Evolutionary conservation across 2,888 invertebrate species (phyloP), one percentile per base, ranked within the genome.

Genomic region (Philhelius pedissequus): DNA sequence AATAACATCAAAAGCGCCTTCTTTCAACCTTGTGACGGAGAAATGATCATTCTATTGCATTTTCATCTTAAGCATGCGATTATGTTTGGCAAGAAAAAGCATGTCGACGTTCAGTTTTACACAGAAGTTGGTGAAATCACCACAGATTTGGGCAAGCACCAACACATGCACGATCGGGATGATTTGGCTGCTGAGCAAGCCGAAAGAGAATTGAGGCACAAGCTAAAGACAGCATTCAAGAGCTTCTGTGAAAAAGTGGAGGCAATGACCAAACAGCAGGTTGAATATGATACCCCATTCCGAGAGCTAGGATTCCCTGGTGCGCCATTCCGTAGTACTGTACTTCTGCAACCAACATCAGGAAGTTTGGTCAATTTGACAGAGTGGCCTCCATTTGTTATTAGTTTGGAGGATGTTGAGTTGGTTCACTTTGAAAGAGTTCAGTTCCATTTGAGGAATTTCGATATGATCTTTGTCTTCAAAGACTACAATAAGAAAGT

Each of bases 111-210:
- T 5, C 99, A 99, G 91, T 99, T 99, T 92, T 99, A 99, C 91
- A 99, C 99, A 0, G 99, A 99, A 92, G 99, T 99, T 69, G 99
- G 99, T 88, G 99, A 99, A 92, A 99, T 99, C 78, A 99, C 99
- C 0, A 99, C 99, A 0, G 99, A 99, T 93, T 93, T 99, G 88
- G 99, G 99, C 52, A 99, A 99, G 92, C 99, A 99, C 91, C 99
- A 99, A 91, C 99, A 99, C 92, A 99, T 99, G 99, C 99, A 99
- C 91, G 99, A 99, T 92, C 94, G 99, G 50, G 99, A 99, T 91
- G 99, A 99, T 93, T 93, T 99, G 79, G 98, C 99, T 0, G 98
- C 99, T 6, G 99, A 99, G 92, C 99, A 99, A 93, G 97, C 98
- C 70, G 99, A 99, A 92, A 93, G 99, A 64, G 99, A 99, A 89